Evolutionary conservation across 2,797 vertebrate species (phyloP).

Genomic region (Rousettus madagascariensis): DNA sequence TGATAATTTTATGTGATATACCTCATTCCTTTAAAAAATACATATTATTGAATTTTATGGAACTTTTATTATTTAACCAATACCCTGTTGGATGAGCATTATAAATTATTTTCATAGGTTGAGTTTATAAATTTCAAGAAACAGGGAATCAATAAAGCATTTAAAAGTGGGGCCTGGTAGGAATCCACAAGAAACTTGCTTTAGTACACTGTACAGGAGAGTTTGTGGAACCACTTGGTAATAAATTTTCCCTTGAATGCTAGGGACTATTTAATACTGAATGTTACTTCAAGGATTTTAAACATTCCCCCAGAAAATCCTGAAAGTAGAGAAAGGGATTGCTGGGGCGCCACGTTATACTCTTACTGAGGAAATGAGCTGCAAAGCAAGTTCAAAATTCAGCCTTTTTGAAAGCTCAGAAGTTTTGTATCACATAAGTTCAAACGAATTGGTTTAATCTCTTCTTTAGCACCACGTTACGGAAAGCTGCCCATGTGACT

Average conservation of each 20-base stretch:
- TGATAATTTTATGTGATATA: neutral
- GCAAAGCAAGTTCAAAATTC: neutral
- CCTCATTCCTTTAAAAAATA: neutral
- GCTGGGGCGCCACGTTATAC: neutral
- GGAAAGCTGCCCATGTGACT: neutral
- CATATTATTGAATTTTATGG: neutral
- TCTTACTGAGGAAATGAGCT: neutral
- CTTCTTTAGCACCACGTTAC: neutral
- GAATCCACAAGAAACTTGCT: neutral
- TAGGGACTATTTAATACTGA: neutral
- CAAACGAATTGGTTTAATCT: neutral
- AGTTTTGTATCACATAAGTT: neutral
- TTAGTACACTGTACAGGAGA: neutral
- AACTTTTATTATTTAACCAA: neutral
- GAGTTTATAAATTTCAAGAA: slow-evolving; percentile 13
- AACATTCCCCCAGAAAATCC: neutral
- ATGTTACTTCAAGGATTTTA: neutral
- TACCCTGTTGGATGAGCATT: neutral
- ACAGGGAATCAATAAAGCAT: neutral
- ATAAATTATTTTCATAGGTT: neutral
- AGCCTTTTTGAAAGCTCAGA: neutral
- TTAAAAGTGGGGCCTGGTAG: neutral
- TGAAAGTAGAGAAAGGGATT: neutral
- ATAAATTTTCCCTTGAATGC: neutral
- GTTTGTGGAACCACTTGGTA: neutral